Evolutionary conservation across 2,797 vertebrate genomes (phyloP).

Genomic region (Cyclopterus lumpus): DNA sequence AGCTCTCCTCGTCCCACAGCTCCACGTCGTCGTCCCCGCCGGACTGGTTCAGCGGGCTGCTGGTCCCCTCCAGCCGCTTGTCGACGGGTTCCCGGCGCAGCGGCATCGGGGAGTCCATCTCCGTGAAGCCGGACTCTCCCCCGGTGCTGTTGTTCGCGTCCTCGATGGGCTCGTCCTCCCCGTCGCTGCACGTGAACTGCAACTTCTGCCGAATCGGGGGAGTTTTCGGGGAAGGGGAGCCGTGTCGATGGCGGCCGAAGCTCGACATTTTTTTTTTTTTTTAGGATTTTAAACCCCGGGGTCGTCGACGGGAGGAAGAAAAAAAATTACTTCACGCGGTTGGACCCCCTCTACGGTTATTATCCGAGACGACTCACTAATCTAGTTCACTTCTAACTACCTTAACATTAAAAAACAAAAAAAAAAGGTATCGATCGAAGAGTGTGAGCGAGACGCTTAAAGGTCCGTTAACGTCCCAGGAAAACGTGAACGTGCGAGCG

Average conservation of each 20-base stretch:
- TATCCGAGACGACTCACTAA: not conserved
- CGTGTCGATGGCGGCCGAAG: conserved; percentile 63
- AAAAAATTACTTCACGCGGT: conserved; percentile 45
- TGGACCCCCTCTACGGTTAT: not conserved
- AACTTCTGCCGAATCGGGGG: conserved; percentile 89
- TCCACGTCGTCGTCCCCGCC: conserved; percentile 79
- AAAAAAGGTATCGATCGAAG: conserved; percentile 27
- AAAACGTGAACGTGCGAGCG: conserved; percentile 31
- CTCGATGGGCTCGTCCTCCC: conserved; percentile 90
- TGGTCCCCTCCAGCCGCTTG: conserved; percentile 66
- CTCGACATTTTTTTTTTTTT: conserved; percentile 66
- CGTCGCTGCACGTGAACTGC: conserved; percentile 87
- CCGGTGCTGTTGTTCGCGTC: conserved; percentile 94
- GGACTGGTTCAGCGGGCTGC: conserved; percentile 76
- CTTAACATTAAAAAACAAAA: too few relatives aligned
- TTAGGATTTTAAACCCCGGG: conserved; percentile 58
- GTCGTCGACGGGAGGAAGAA: conserved; percentile 27
- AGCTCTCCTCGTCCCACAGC: conserved; percentile 92
- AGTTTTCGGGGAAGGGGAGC: conserved; percentile 72
- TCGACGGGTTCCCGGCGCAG: conserved; percentile 62
- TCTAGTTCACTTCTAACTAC: not conserved
- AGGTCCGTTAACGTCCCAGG: conserved; percentile 20
- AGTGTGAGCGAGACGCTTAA: not conserved
- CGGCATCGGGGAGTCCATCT: conserved; percentile 91
- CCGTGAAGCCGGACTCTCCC: conserved; percentile 94